Percentiles rank a stretch among this genome's conserved stretches.
Conservation (phyloP, 2,888 invertebrate species). For the Drosophila meridionalis region DNA sequence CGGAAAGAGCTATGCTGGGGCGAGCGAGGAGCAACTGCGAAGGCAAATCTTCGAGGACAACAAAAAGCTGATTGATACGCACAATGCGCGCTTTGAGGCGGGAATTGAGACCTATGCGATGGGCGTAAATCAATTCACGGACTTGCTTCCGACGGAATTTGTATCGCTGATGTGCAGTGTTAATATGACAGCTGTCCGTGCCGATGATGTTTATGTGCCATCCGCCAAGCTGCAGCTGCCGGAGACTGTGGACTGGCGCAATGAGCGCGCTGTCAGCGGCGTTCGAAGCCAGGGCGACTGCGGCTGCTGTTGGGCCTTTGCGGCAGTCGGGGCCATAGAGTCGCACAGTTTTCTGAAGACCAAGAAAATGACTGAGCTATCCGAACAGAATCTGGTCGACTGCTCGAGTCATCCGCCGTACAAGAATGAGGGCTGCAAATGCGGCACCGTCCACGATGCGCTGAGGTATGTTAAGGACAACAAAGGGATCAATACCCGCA, state of each 20-base stretch:
- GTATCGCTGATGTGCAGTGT: not conserved
- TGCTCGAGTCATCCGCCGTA: slow-evolving; percentile 93
- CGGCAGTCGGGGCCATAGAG: slow-evolving; percentile 95
- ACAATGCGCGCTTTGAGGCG: slow-evolving; percentile 24
- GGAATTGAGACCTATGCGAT: slow-evolving; percentile 24
- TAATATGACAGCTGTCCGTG: not conserved
- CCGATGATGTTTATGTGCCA: slow-evolving; percentile 12
- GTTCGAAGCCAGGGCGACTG: slow-evolving; percentile 85
- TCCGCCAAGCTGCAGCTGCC: slow-evolving; percentile 11
- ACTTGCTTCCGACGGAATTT: slow-evolving; percentile 26
- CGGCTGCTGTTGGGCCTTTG: slow-evolving; percentile 98
- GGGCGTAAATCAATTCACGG: slow-evolving; percentile 43
- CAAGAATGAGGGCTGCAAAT: slow-evolving; percentile 97
- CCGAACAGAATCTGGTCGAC: slow-evolving; percentile 96
- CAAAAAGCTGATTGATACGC: slow-evolving; percentile 21
- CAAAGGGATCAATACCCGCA: slow-evolving; percentile 81
- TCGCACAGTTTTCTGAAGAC: slow-evolving; percentile 94
- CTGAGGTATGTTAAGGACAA: slow-evolving; percentile 95
- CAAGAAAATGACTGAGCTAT: slow-evolving; percentile 91
- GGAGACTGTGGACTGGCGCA: slow-evolving; percentile 32
- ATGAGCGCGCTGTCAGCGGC: slow-evolving; percentile 13
- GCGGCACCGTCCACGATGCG: slow-evolving; percentile 95
- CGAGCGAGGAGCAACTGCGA: slow-evolving; percentile 22
- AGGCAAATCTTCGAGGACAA: slow-evolving; percentile 33
- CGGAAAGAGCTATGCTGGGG: slow-evolving; percentile 4